A percentile compares a stretch with the other conserved stretches of the same genome.
Conservation (phyloP, 2,113 vertebrate species). For the Nibea coibor region DNA sequence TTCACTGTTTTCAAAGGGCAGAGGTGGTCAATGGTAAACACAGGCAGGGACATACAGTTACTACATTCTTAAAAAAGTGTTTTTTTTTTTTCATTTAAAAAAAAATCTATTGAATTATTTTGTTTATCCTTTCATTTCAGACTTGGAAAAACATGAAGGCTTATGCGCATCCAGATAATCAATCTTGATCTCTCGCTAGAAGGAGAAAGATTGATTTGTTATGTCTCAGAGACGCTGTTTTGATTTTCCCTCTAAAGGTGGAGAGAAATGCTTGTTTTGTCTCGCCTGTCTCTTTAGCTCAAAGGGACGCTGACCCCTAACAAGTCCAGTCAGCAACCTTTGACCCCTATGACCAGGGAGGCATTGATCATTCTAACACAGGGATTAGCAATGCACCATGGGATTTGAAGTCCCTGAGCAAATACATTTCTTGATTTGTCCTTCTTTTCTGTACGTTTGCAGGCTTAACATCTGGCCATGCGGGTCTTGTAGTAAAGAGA, state of each 20-base stretch:
- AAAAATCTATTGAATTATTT: constrained; percentile 49
- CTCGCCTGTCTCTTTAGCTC: constrained; percentile 62
- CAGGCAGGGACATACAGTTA: background rate
- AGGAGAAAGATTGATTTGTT: constrained; percentile 72
- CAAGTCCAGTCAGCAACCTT: constrained; percentile 70
- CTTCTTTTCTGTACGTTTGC: constrained; percentile 3
- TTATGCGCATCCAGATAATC: constrained; percentile 64
- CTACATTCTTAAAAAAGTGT: constrained; percentile 5
- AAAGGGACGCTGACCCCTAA: constrained; percentile 59
- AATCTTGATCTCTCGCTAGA: constrained; percentile 54
- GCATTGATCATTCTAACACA: constrained; percentile 51
- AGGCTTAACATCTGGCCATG: constrained; percentile 20
- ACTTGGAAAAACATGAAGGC: constrained; percentile 44
- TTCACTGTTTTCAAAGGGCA: constrained; percentile 7
- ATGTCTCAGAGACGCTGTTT: constrained; percentile 44
- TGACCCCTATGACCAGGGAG: constrained; percentile 47
- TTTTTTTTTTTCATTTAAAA: constrained; percentile 10
- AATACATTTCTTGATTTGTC: background rate
- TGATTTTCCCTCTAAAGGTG: constrained; percentile 34
- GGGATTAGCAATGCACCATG: constrained; percentile 59
- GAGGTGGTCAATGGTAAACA: background rate
- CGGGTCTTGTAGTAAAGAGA: constrained; percentile 24
- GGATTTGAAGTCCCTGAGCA: constrained; percentile 57
- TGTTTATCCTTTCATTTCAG: constrained; percentile 61
- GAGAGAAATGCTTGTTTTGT: constrained; percentile 66